A percentile compares a stretch with the other conserved stretches of the same genome.
Conservation (phyloP, 2,113 vertebrate species). For the Carassius auratus region DNA sequence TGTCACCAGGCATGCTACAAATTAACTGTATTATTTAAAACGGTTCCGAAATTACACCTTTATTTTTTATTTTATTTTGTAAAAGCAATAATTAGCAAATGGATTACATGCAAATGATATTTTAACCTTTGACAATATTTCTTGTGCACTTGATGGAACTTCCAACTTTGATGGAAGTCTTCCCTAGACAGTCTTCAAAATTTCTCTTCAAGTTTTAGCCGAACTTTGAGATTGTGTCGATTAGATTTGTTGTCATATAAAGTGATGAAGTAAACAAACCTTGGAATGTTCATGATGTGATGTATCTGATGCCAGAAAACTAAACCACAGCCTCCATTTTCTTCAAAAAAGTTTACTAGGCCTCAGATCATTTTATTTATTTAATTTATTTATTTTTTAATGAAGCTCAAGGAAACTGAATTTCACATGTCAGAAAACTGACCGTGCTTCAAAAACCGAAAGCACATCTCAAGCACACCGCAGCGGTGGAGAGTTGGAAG, state of each 20-base stretch:
- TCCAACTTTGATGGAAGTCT: not conserved
- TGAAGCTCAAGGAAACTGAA: not conserved
- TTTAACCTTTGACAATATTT: not conserved
- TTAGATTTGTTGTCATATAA: not conserved
- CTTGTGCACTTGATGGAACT: not conserved
- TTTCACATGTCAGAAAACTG: conserved; percentile 7
- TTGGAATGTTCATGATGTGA: conserved; percentile 14
- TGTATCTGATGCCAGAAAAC: not conserved
- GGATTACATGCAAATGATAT: not conserved
- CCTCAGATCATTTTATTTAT: not conserved
- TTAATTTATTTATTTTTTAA: not conserved
- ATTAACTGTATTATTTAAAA: not conserved
- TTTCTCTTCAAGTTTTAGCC: not conserved
- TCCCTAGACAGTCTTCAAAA: not conserved
- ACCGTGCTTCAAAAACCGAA: not conserved
- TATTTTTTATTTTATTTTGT: not conserved
- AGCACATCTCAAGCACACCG: not conserved
- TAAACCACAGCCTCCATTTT: not conserved
- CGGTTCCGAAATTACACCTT: not conserved
- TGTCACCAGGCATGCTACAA: conserved; percentile 24
- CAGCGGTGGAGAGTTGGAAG: not conserved
- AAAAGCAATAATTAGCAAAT: not conserved
- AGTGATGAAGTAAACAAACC: conserved; percentile 29
- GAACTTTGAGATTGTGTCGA: not conserved
- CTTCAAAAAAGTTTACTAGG: not conserved